A percentile compares a stretch with the other conserved stretches of the same genome.
Evolutionary conservation across 2,888 invertebrate genomes (phyloP).

Genomic region (Pardosa pseudoannulata): DNA sequence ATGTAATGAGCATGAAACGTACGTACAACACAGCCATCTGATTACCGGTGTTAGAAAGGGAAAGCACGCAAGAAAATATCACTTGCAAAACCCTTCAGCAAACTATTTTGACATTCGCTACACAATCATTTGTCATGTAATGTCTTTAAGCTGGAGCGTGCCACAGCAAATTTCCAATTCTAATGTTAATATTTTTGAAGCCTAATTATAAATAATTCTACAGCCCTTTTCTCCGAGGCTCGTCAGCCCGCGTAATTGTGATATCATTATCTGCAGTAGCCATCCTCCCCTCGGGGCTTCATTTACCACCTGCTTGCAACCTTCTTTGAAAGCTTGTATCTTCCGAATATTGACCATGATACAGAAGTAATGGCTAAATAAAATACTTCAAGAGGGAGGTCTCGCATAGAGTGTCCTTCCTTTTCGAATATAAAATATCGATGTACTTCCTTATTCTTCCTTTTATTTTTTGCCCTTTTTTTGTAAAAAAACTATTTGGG

Average conservation of each 20-base stretch:
- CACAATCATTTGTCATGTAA: background rate
- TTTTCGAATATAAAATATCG: background rate
- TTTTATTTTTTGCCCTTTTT: background rate
- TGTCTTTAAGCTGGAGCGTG: background rate
- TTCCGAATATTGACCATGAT: background rate
- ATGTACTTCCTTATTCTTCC: background rate
- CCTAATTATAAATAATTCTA: conserved; percentile 1
- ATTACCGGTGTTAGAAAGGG: no score
- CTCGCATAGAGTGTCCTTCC: background rate
- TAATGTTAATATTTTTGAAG: background rate
- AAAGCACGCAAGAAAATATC: no score
- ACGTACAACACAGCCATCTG: no score
- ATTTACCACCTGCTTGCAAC: background rate
- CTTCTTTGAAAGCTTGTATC: background rate
- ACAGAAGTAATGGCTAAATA: background rate
- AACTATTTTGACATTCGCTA: background rate
- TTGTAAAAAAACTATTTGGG: background rate
- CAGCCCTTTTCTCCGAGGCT: background rate
- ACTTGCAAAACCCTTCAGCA: no score
- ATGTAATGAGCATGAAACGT: no score
- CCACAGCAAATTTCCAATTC: background rate
- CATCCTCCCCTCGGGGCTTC: background rate
- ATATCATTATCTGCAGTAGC: conserved; percentile 1
- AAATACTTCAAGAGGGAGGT: background rate
- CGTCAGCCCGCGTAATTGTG: background rate